Evolutionary conservation across 2,113 vertebrate species (phyloP), one percentile per base, ranked within the genome.

Genomic region (Xyliphius kryptos): DNA sequence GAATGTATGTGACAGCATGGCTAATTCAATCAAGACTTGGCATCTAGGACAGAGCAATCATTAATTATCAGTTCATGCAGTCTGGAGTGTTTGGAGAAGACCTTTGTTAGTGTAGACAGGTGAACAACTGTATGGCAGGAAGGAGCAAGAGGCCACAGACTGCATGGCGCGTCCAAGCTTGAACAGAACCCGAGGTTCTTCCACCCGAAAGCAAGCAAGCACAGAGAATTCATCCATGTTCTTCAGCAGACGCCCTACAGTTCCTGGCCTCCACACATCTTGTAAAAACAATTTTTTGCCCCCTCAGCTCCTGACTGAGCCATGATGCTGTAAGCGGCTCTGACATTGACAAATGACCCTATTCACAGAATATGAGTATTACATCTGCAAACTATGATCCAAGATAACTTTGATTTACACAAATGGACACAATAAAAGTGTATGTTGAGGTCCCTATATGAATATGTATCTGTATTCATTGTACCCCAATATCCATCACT

Each of bases 261-360:
- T 13, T 78, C 48, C 67, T 50, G 73, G 80, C 74, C 81, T 71
- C 68, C 85, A 81, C 86, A 83, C 75, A 3, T 74, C 87, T 89
- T 92, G 89, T 94, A 91, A 96, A 92, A 95, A 92, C 86, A 86
- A 72, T 59, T 64, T 66, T 77, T 80, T 65, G 16, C 57, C 38
- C 62, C 64, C 76, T 61, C 66, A 87, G 82, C 87, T 88, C 88
- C 79, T 85, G 86, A 89, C 71, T 53, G 86, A 87, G 84, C 62
- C 81, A 74, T 86, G 84, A 86, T 82, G 87, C 86, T 85, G 81
- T 87, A 87, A 83, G 83, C 85, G 84, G 86, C 84, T 86, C 74
- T 88, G 82, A 84, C 84, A 86, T 86, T 95, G 91, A 94, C 92
- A 88, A 93, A 97, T 93, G 89, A 84, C 86, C 89, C 73, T 47